These are phyloP conservation scores for Xylocopa sonorina DNA, from an alignment of 1,140 invertebrate genomes.

Conservation along the genomic window DNA sequence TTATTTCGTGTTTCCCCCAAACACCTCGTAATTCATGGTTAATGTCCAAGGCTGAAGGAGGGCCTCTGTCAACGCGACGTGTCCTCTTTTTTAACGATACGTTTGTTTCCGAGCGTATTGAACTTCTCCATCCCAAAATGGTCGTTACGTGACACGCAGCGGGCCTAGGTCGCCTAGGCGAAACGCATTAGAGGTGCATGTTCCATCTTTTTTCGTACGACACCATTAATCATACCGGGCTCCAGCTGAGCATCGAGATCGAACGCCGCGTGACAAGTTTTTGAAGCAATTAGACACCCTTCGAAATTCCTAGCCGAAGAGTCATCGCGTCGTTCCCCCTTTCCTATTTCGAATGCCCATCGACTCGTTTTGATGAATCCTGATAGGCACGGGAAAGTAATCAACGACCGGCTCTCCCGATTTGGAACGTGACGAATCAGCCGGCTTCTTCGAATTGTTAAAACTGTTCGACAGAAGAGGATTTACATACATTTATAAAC, in stretches of 20 bases:
- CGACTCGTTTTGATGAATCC: neutral
- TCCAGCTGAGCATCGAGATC: conserved; percentile 60
- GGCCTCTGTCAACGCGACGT: neutral
- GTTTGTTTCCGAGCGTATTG: neutral
- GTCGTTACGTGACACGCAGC: conserved; percentile 42
- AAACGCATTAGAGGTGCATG: conserved; percentile 57
- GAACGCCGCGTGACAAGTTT: conserved; percentile 71
- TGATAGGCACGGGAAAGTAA: conserved; percentile 6
- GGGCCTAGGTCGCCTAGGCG: conserved; percentile 43
- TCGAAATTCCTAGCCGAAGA: conserved; percentile 67
- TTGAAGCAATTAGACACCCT: conserved; percentile 75
- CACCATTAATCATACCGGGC: conserved; percentile 61
- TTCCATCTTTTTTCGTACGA: conserved; percentile 25
- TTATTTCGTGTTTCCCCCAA: neutral
- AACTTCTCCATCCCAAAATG: neutral
- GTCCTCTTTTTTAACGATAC: neutral
- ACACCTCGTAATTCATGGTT: neutral
- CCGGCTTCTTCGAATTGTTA: neutral
- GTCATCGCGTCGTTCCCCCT: conserved; percentile 28
- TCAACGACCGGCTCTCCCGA: neutral
- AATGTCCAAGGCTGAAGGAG: conserved; percentile 7
- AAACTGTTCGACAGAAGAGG: too few species aligned
- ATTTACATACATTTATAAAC: too few species aligned
- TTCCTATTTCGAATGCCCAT: too few species aligned
- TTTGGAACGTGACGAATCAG: neutral